Evolutionary conservation across 2,888 invertebrate species (phyloP), one percentile per base, ranked within the genome.

Genomic region (Apotomis betuletana): DNA sequence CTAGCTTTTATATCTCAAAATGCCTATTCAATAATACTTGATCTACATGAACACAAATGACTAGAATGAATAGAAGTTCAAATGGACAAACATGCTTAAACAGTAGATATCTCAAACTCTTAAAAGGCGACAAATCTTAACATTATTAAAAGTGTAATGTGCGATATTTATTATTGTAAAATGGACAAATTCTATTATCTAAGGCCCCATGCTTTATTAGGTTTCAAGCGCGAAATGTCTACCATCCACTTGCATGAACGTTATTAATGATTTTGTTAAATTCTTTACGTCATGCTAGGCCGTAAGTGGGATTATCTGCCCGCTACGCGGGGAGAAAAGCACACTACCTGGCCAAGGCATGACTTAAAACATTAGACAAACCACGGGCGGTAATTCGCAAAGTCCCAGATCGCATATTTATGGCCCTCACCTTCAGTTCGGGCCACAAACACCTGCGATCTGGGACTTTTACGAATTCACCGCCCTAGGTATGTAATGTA

Each of bases 201-300:
- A 85, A 85, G 84, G 84, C 84, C 83, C 81, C 84, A 78, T 79
- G 77, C 80, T 80, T 81, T 80, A 80, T 81, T 82, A 78, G 77
- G 75, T 79, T 78, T 78, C 65, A 81, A 81, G 80, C 81, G 78
- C 77, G 74, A 71, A 77, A 78, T 73, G 70, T 67, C 51, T 71
- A 67, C 36, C 13, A 64, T 58, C 57, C 27, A 58, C 54, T 63
- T 51, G 27, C 58, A 58, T 51, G 58, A 65, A 65, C 51, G 27
- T 27, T 44, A 69, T 36, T 70, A 52, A 49, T 46, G 3, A 51
- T 52, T 5, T 5, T 41, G 5, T 6, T n/a, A 9, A 3, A 10
- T 41, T 5, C 15, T 15, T 55, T 38, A 38, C 27, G 27, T 2
- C 27, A 27, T 1, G 27, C 27, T 27, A 27, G 27, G 27, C 27